Conservation (phyloP, 2,797 vertebrate species). For the Carcharodon carcharias region DNA sequence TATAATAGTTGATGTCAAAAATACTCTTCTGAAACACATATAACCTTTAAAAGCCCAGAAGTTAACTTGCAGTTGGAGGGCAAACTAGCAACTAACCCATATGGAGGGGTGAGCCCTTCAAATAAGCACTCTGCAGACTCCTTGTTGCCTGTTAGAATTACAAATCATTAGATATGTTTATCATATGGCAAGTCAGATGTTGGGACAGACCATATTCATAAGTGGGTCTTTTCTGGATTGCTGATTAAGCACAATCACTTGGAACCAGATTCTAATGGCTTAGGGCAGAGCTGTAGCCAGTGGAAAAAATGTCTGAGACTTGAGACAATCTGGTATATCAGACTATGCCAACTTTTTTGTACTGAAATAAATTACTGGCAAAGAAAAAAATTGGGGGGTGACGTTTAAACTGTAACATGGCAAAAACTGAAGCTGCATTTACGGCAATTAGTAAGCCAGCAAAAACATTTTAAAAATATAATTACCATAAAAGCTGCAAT, state of each 20-base stretch:
- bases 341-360: neutral
- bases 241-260: neutral
- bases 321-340: neutral
- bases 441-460: neutral
- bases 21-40: neutral
- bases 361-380: neutral
- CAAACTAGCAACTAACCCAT: neutral
- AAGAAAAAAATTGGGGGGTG: neutral
- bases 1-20: neutral
- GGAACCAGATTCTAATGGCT: neutral
- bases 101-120: neutral
- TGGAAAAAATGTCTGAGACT: neutral
- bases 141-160: neutral
- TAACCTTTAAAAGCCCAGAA: neutral
- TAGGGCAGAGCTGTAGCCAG: neutral
- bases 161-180: neutral
- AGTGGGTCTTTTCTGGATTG: neutral
- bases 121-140: neutral
- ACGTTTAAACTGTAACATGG: neutral
- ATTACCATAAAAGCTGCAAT: neutral
- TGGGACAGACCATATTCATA: neutral
- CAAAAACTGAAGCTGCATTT: neutral
- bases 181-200: neutral
- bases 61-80: neutral
- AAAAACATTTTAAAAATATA: neutral